Evolutionary conservation across 1,140 invertebrate genomes (phyloP).

Genomic region (Littorina saxatilis): DNA sequence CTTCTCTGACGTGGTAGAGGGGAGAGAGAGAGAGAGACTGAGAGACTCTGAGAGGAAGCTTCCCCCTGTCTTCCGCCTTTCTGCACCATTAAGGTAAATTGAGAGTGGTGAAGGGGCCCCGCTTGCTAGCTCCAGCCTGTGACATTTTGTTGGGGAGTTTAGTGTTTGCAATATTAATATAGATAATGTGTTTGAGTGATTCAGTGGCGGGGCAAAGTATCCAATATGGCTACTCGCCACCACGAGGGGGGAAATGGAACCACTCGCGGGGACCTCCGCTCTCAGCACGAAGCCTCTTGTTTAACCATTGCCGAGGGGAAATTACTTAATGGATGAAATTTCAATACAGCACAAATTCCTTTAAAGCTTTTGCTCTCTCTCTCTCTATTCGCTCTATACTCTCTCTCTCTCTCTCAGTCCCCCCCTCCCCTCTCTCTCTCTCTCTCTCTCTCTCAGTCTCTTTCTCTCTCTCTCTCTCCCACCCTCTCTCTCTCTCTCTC

Average conservation of each 20-base stretch:
- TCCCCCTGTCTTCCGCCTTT: slow-evolving; percentile 34
- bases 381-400: neutral
- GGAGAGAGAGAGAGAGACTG: too few species aligned
- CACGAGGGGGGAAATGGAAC: slow-evolving; percentile 24
- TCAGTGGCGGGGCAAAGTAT: slow-evolving; percentile 34
- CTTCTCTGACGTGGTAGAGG: slow-evolving; percentile 16
- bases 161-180: slow-evolving; percentile 60
- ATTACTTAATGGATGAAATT: slow-evolving; percentile 37
- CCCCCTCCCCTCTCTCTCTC: too few species aligned
- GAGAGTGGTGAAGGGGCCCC: slow-evolving; percentile 39
- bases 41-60: too few species aligned
- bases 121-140: slow-evolving; percentile 4
- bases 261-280: neutral
- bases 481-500: too few species aligned
- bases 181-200: slow-evolving; percentile 54
- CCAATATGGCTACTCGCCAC: slow-evolving; percentile 29
- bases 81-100: slow-evolving; percentile 52
- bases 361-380: slow-evolving; percentile 27
- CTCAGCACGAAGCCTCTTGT: slow-evolving; percentile 20
- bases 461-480: too few species aligned
- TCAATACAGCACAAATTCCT: slow-evolving; percentile 30
- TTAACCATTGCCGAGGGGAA: slow-evolving; percentile 36
- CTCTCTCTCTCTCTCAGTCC: slow-evolving; percentile 28
- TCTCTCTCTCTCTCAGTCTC: too few species aligned
- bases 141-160: slow-evolving; percentile 53